A percentile compares a stretch with the other conserved stretches of the same genome.
Evolutionary conservation across 92 coral and sea anemone species (phyloP).

Genomic region (Paramuricea clavata): DNA sequence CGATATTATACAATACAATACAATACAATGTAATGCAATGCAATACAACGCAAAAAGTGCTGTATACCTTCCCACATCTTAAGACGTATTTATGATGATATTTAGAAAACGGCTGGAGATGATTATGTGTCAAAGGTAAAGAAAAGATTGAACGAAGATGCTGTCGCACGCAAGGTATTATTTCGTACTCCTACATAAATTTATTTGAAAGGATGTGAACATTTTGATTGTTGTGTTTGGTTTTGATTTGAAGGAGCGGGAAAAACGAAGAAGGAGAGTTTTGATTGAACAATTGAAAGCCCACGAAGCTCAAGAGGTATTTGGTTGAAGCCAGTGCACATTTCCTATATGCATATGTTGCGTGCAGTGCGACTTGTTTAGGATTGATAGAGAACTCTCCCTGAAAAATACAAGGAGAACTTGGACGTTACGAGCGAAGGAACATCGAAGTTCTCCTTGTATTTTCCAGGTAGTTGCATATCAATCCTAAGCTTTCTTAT

Average conservation of each 20-base stretch:
- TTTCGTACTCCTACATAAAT: too few species aligned
- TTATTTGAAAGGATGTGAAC: background rate
- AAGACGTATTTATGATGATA: background rate
- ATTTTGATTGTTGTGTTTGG: background rate
- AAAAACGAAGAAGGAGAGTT: slow-evolving; percentile 91
- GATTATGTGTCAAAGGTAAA: slow-evolving; percentile 85
- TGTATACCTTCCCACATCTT: background rate
- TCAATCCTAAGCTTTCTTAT: too few species aligned
- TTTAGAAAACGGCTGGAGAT: slow-evolving; percentile 71
- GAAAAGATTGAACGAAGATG: slow-evolving; percentile 87
- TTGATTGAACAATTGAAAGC: slow-evolving; percentile 95
- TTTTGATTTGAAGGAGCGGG: slow-evolving; percentile 78
- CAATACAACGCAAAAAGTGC: too few species aligned
- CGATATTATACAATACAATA: too few species aligned
- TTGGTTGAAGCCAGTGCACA: background rate
- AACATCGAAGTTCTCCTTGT: too few species aligned
- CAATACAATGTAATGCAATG: too few species aligned
- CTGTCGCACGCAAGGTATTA: slow-evolving; percentile 89
- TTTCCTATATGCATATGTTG: too few species aligned
- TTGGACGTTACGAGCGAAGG: too few species aligned
- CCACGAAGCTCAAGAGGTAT: slow-evolving; percentile 97
- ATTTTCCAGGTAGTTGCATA: too few species aligned
- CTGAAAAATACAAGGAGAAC: too few species aligned
- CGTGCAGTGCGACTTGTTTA: too few species aligned
- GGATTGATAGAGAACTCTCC: too few species aligned